A percentile compares a stretch with the other conserved stretches of the same genome.
phyloP scores from a whole-genome alignment of 1,140 invertebrate genomes.

The Phthorimaea operculella region DNA sequence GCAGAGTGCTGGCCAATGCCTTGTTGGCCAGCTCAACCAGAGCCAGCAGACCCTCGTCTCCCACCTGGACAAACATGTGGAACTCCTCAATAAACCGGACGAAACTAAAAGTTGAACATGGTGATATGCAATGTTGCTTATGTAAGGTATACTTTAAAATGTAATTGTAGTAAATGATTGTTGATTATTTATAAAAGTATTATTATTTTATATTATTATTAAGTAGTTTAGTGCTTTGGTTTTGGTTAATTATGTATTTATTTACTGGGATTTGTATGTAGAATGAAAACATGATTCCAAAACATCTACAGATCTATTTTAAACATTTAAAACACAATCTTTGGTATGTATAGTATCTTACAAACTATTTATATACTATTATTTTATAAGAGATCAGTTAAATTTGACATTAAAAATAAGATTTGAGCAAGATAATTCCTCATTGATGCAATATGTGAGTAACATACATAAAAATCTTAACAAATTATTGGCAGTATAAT shows the following conservation, averaged over 20 bases:
- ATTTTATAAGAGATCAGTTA: slow-evolving; percentile 42
- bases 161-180: not conserved
- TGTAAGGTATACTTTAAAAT: not conserved
- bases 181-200: too few species aligned
- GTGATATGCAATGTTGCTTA: not conserved
- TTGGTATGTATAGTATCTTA: slow-evolving; percentile 30
- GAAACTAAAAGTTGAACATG: slow-evolving; percentile 15
- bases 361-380: slow-evolving; percentile 14
- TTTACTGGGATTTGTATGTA: not conserved
- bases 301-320: not conserved
- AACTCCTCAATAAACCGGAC: slow-evolving; percentile 30
- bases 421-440: slow-evolving; percentile 26
- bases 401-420: slow-evolving; percentile 8
- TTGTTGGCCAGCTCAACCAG: slow-evolving; percentile 74
- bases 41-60: slow-evolving; percentile 75
- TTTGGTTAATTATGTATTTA: not conserved
- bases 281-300: not conserved
- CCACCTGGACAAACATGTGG: slow-evolving; percentile 67
- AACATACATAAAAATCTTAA: not conserved
- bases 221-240: not conserved
- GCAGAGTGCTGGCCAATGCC: slow-evolving; percentile 70
- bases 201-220: not conserved
- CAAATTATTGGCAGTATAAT: not conserved
- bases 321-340: slow-evolving; percentile 30
- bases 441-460: not conserved